These are phyloP conservation scores for Melanostoma scalare DNA, from an alignment of 2,888 invertebrate species.

Conservation along the genomic window DNA sequence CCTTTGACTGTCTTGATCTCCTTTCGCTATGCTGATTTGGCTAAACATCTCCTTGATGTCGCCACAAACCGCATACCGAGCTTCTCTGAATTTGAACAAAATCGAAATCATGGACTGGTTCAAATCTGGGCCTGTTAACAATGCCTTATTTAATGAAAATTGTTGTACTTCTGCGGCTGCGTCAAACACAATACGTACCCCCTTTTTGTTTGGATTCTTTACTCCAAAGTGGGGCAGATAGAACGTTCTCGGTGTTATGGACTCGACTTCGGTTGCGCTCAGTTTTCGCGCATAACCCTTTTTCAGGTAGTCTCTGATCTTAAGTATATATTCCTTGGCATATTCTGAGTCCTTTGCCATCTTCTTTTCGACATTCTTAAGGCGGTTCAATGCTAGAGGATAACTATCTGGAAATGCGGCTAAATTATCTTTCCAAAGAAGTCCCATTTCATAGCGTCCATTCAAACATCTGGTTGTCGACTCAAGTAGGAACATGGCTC, in stretches of 20 bases:
- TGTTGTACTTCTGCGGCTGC: constrained; percentile 39
- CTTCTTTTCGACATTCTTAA: constrained; percentile 14
- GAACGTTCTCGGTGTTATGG: constrained; percentile 10
- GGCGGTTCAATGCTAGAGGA: constrained; percentile 12
- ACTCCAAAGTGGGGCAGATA: constrained; percentile 53
- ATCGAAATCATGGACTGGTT: constrained; percentile 25
- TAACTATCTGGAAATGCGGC: constrained; percentile 39
- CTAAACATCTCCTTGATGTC: constrained; percentile 45
- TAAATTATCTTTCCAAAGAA: constrained; percentile 25
- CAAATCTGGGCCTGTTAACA: constrained; percentile 27
- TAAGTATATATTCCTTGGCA: constrained; percentile 29
- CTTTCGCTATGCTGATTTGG: constrained; percentile 39
- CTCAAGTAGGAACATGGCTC: constrained; percentile 25
- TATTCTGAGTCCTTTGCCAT: constrained; percentile 32
- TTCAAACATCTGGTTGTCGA: constrained; percentile 9
- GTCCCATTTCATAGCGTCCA: constrained; percentile 31
- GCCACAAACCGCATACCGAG: constrained; percentile 32
- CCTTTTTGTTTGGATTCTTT: constrained; percentile 38
- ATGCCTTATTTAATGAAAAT: constrained; percentile 25
- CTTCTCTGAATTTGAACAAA: constrained; percentile 46
- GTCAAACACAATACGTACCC: constrained; percentile 40
- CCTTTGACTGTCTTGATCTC: constrained; percentile 48
- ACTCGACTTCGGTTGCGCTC: not conserved
- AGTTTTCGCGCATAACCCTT: constrained; percentile 29
- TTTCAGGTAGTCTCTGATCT: constrained; percentile 32